These are phyloP conservation scores for Erpobdella octoculata DNA, from an alignment of 2,888 invertebrate species.

Conservation along the genomic window DNA sequence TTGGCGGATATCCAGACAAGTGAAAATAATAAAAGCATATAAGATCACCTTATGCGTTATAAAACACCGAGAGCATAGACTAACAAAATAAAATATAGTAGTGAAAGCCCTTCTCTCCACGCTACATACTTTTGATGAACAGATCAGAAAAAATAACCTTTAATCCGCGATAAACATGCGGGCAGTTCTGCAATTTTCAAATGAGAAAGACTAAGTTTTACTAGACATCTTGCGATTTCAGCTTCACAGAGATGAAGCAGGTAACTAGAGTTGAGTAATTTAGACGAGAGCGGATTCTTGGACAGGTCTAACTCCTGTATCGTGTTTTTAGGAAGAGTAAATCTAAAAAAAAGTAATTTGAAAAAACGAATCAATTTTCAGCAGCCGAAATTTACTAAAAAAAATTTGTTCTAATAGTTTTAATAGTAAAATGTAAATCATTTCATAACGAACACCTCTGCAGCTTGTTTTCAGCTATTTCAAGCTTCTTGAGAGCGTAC, in stretches of 20 bases:
- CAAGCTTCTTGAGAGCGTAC: constrained; percentile 41
- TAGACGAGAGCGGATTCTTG: constrained; percentile 41
- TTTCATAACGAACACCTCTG: constrained; percentile 36
- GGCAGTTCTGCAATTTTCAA: not conserved
- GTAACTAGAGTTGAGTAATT: constrained; percentile 35
- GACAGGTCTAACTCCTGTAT: constrained; percentile 41
- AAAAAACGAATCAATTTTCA: no score
- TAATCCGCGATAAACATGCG: not conserved
- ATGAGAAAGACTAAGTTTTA: not conserved
- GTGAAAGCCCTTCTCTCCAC: no score
- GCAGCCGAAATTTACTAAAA: not conserved
- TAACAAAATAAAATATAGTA: no score
- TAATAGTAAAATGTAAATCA: not conserved
- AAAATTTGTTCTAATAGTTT: not conserved
- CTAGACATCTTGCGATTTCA: not conserved
- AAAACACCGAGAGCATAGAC: no score
- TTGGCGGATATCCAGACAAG: no score
- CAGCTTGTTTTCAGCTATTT: constrained; percentile 43
- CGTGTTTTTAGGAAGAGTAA: constrained; percentile 44
- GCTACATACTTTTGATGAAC: no score
- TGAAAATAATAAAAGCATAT: no score
- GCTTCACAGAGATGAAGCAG: constrained; percentile 38
- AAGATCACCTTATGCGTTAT: no score
- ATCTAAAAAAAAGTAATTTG: not conserved
- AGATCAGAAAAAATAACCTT: constrained; percentile 5